phyloP scores from a whole-genome alignment of 2,113 vertebrate genomes.

The Triplophysa tibetana region DNA sequence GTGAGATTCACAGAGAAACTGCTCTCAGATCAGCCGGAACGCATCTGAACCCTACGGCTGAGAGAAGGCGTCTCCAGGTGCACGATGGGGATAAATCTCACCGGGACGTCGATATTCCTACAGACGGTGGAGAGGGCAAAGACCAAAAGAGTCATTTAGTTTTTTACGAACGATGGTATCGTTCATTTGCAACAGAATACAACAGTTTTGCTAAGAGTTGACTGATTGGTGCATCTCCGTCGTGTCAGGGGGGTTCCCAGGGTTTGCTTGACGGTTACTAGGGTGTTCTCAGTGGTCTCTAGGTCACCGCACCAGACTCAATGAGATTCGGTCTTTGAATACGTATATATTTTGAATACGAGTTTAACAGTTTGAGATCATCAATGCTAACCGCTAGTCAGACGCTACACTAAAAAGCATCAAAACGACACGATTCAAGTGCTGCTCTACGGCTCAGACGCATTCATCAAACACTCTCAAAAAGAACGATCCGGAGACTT shows the following conservation, averaged over 20 bases:
- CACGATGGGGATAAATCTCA: neutral
- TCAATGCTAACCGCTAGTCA: too few species aligned
- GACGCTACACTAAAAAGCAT: too few species aligned
- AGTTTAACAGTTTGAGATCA: too few species aligned
- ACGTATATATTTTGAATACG: too few species aligned
- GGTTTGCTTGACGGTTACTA: too few species aligned
- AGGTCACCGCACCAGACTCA: too few species aligned
- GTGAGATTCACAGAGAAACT: slow-evolving; percentile 44
- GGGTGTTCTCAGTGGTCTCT: too few species aligned
- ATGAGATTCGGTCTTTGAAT: too few species aligned
- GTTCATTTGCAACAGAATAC: neutral
- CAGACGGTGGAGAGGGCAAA: neutral
- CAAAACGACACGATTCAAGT: slow-evolving; percentile 5
- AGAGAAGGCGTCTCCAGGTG: neutral
- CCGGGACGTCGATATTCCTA: neutral
- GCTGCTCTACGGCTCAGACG: neutral
- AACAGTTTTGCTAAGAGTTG: too few species aligned
- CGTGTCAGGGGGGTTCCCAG: too few species aligned
- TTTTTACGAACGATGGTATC: neutral
- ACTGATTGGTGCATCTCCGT: too few species aligned
- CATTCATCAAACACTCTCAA: slow-evolving; percentile 24
- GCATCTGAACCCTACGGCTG: neutral
- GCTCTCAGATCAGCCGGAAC: slow-evolving; percentile 1
- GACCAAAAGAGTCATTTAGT: neutral
- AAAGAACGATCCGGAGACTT: neutral